Evolutionary conservation across 1,140 invertebrate genomes (phyloP).

Genomic region (Drosophila lowei): DNA sequence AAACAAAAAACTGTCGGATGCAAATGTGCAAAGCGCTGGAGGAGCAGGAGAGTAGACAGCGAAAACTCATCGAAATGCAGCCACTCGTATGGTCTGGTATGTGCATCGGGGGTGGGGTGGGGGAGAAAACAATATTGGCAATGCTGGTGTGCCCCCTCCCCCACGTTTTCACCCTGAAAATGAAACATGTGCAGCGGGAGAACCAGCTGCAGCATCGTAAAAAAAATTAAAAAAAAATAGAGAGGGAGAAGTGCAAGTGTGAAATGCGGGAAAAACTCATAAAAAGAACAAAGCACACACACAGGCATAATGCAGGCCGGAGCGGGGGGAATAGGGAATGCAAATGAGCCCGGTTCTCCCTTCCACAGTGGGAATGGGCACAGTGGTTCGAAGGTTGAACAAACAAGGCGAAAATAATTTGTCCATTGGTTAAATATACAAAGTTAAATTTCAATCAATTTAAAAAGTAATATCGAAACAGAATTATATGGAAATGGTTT

Average conservation of each 20-base stretch:
- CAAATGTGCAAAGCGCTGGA: conserved; percentile 51
- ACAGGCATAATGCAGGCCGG: conserved; percentile 5
- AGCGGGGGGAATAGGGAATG: no score
- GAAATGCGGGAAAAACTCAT: conserved; percentile 46
- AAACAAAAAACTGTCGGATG: conserved; percentile 53
- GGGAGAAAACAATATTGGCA: conserved; percentile 59
- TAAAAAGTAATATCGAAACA: no score
- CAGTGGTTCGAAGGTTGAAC: no score
- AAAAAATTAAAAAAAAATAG: background rate
- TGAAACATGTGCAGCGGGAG: conserved; percentile 36
- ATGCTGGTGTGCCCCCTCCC: conserved; percentile 9
- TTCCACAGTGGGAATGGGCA: conserved; percentile 13
- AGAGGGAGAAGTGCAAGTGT: conserved; percentile 24
- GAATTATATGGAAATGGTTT: no score
- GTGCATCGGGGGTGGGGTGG: no score
- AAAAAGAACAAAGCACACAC: conserved; percentile 39
- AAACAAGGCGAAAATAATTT: no score
- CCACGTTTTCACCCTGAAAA: conserved; percentile 15
- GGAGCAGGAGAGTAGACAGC: background rate
- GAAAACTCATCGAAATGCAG: conserved; percentile 16
- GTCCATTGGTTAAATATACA: no score
- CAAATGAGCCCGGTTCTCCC: no score
- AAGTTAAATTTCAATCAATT: no score
- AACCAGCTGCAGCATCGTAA: conserved; percentile 41
- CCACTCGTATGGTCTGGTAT: conserved; percentile 5